These are phyloP conservation scores for Eupithecia abbreviata DNA, from an alignment of 2,888 invertebrate species.

Conservation along the genomic window DNA sequence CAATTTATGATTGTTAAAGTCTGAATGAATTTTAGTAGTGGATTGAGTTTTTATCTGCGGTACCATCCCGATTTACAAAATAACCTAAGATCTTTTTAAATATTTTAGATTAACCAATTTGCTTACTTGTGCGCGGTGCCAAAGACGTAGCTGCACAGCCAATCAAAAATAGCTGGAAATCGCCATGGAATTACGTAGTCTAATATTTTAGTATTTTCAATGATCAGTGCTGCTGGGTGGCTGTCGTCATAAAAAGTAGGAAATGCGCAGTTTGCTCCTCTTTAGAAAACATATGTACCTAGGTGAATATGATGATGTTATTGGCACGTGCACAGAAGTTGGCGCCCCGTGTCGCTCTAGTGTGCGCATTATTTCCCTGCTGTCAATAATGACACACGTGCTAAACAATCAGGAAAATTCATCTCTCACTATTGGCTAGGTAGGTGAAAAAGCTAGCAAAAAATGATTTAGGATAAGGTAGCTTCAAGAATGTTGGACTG, in stretches of 20 bases:
- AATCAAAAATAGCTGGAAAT: slow-evolving; percentile 72
- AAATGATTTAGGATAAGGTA: not conserved
- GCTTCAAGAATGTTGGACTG: not conserved
- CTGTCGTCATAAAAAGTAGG: slow-evolving; percentile 60
- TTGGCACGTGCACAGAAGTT: slow-evolving; percentile 68
- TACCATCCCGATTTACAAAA: not conserved
- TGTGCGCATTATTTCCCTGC: slow-evolving; percentile 53
- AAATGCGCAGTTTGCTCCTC: slow-evolving; percentile 73
- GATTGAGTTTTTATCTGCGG: not conserved
- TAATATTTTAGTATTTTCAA: slow-evolving; percentile 58
- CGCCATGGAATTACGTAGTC: slow-evolving; percentile 64
- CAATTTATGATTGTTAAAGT: not conserved
- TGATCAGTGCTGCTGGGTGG: slow-evolving; percentile 46
- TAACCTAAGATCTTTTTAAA: not conserved
- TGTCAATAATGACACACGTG: slow-evolving; percentile 66
- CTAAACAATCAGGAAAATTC: slow-evolving; percentile 8
- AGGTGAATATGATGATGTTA: slow-evolving; percentile 50
- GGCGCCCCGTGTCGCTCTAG: slow-evolving; percentile 56
- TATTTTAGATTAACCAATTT: not conserved
- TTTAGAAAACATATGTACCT: slow-evolving; percentile 50
- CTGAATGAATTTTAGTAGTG: not conserved
- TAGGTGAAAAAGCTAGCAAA: not conserved
- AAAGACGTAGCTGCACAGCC: slow-evolving; percentile 65
- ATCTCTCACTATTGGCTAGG: not conserved
- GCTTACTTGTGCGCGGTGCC: slow-evolving; percentile 59